These are phyloP conservation scores for Diuraphis noxia DNA, from an alignment of 1,140 invertebrate genomes.

Conservation along the genomic window DNA sequence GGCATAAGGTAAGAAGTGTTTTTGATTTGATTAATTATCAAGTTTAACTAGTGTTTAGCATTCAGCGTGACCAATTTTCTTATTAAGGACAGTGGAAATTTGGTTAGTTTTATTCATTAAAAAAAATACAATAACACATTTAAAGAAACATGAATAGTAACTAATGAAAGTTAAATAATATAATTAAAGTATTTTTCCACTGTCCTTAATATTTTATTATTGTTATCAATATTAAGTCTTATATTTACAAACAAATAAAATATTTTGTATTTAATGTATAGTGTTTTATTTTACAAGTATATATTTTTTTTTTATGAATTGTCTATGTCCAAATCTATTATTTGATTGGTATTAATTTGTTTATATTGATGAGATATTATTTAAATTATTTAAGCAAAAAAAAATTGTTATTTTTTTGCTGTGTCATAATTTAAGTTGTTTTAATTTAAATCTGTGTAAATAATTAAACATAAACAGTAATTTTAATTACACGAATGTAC, in stretches of 20 bases:
- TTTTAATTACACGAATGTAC: background rate
- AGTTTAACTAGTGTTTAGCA: background rate
- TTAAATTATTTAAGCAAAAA: background rate
- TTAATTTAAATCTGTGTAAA: background rate
- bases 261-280: background rate
- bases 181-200: background rate
- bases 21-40: background rate
- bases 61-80: slow-evolving; percentile 48
- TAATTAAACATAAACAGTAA: background rate
- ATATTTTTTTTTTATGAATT: background rate
- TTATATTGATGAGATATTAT: background rate
- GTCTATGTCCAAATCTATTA: background rate
- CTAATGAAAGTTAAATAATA: background rate
- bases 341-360: background rate
- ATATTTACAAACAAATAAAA: background rate
- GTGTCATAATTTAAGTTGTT: background rate
- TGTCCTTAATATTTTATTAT: background rate
- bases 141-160: background rate
- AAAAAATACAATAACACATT: background rate
- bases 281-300: background rate
- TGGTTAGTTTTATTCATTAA: background rate
- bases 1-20: slow-evolving; percentile 42
- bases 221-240: background rate
- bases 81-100: background rate
- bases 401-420: background rate